Evolutionary conservation across 2,113 vertebrate species (phyloP).

Genomic region (Crocuta crocuta): DNA sequence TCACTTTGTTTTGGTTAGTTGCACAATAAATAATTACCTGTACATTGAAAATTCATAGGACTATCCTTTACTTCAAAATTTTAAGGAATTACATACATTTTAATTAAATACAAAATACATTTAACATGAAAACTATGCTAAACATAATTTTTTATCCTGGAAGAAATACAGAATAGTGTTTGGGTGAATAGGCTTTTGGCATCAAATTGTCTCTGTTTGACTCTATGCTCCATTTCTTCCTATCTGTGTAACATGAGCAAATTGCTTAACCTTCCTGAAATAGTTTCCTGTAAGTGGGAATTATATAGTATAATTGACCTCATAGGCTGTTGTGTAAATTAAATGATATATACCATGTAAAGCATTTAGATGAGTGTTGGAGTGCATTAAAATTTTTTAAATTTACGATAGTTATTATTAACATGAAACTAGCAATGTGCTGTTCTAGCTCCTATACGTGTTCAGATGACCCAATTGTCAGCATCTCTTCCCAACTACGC

Average conservation of each 20-base stretch:
- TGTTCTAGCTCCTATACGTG: not conserved
- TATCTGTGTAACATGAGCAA: not conserved
- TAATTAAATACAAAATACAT: not conserved
- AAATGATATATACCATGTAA: not conserved
- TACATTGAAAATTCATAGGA: not conserved
- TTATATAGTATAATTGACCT: not conserved
- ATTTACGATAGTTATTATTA: not conserved
- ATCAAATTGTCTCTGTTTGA: not conserved
- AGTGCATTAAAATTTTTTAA: not conserved
- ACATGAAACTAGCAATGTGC: not conserved
- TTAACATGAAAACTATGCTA: not conserved
- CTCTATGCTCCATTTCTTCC: not conserved
- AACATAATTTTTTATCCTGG: not conserved
- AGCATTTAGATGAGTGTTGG: not conserved
- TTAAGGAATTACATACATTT: not conserved
- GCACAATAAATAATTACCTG: not conserved
- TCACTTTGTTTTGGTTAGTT: not conserved
- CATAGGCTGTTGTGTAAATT: not conserved
- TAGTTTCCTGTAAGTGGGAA: not conserved
- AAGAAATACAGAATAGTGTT: not conserved
- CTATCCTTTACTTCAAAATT: not conserved
- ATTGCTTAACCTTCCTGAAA: not conserved
- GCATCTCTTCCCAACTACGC: not conserved
- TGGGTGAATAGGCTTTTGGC: not conserved
- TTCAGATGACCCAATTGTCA: not conserved